Evolutionary conservation across 2,888 invertebrate genomes (phyloP), one percentile per base, ranked within the genome.

Genomic region (Apantesis nais): DNA sequence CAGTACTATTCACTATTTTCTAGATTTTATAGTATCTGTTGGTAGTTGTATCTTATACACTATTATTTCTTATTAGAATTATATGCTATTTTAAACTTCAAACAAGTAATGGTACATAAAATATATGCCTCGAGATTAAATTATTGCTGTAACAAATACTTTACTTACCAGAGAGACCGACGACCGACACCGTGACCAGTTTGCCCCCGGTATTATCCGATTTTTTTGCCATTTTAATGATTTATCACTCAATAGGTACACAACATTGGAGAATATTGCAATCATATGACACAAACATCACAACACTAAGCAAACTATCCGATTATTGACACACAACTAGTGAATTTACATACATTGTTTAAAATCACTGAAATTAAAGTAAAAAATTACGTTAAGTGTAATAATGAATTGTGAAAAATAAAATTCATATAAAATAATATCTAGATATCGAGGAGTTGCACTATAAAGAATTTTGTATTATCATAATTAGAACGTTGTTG

Each of bases 161-260:
- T 44, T 16, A 22, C 48, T 67, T 62, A 67, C 62, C 67, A 89
- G 96, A 99, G 80, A 99, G 96, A 75, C 99, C 99, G 81, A 99
- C 98, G 83, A 99, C 98, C 83, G 99, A 97, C 77, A 99, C 97
- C 85, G 98, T 98, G 84, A 98, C 96, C 89, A 96, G 95, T 89
- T 97, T 96, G 73, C 97, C 96, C 82, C 97, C 96, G 74, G 87
- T 87, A 86, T 91, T 91, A 78, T 97, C 97, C 79, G 96, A 96
- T 92, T 97, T 97, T 86, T 97, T 96, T 78, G 97, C 97, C 97
- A 97, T 97, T 86, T 83, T 90, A 73, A 19, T 19, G 71, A 74
- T 75, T 82, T 82, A 86, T 88, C 88, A 89, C 88, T 90, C 85
- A 80, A 85, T 83, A 76, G 75, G 81, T 77, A 81, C 85, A 86